These are phyloP conservation scores for Macropis europaea DNA, from an alignment of 2,888 invertebrate genomes.

Conservation along the genomic window DNA sequence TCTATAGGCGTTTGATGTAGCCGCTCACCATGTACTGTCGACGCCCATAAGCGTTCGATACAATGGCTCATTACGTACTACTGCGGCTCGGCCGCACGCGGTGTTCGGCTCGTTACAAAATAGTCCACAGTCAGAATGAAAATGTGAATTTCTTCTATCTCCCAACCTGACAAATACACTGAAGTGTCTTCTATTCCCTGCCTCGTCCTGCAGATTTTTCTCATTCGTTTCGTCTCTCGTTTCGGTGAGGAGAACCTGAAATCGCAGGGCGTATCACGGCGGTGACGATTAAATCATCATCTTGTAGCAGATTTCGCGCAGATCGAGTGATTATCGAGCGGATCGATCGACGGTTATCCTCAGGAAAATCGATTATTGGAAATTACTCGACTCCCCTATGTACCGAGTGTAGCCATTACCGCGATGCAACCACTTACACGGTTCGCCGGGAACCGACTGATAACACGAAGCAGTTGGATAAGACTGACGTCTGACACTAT, in stretches of 20 bases:
- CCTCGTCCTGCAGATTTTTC: too few relatives aligned
- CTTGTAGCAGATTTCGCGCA: constrained; percentile 4
- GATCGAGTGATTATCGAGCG: constrained; percentile 29
- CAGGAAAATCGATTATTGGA: constrained; percentile 48
- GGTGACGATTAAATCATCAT: constrained; percentile 16
- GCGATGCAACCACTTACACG: constrained; percentile 16
- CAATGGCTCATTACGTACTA: too few relatives aligned
- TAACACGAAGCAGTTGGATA: not conserved
- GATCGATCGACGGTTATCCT: constrained; percentile 17
- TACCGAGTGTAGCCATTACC: constrained; percentile 12
- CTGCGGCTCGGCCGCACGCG: too few relatives aligned
- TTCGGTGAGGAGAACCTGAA: not conserved
- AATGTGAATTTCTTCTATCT: too few relatives aligned
- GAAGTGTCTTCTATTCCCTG: too few relatives aligned
- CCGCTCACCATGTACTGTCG: too few relatives aligned
- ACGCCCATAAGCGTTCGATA: too few relatives aligned
- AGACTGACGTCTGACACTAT: not conserved
- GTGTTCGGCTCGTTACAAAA: too few relatives aligned
- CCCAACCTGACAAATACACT: too few relatives aligned
- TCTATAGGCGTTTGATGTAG: too few relatives aligned
- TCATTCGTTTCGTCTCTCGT: too few relatives aligned
- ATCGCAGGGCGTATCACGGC: not conserved
- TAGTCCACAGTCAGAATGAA: too few relatives aligned
- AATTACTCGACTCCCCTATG: constrained; percentile 33
- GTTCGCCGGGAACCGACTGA: constrained; percentile 2